phyloP scores from a whole-genome alignment of 2,888 invertebrate genomes.

The Agriopis marginaria region DNA sequence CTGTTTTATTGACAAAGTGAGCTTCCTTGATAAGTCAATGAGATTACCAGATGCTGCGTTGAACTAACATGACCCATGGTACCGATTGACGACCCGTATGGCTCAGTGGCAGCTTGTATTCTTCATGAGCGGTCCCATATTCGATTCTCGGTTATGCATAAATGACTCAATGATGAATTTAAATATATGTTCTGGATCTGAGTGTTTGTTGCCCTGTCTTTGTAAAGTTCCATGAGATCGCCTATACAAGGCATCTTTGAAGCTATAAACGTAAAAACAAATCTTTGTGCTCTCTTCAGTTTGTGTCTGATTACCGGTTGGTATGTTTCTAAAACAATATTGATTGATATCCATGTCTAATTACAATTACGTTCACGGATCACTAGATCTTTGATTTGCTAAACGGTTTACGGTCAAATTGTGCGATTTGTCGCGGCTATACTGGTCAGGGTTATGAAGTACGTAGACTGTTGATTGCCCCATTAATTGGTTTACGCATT shows the following conservation, averaged over 20 bases:
- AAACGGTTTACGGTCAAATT: conserved; percentile 53
- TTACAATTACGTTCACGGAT: conserved; percentile 42
- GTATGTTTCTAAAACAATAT: conserved; percentile 17
- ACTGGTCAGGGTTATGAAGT: conserved; percentile 58
- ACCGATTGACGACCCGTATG: too few species aligned
- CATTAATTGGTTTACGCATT: conserved; percentile 45
- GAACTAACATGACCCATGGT: background rate
- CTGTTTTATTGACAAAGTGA: conserved; percentile 29
- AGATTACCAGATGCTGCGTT: conserved; percentile 16
- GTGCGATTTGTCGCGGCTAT: conserved; percentile 53
- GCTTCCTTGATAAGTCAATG: conserved; percentile 39
- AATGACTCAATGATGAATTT: too few species aligned
- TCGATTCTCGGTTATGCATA: too few species aligned
- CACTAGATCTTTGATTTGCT: conserved; percentile 43
- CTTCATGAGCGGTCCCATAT: too few species aligned
- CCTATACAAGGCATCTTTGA: too few species aligned
- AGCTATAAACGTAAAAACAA: background rate
- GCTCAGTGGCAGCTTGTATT: too few species aligned
- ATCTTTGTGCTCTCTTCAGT: conserved; percentile 1
- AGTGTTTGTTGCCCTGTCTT: too few species aligned
- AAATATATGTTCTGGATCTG: too few species aligned
- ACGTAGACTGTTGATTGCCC: conserved; percentile 49
- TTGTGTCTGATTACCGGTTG: conserved; percentile 3
- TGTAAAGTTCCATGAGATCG: too few species aligned
- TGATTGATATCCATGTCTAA: conserved; percentile 34